phyloP scores from a whole-genome alignment of 2,113 vertebrate genomes.

The Mormoops blainvillei region DNA sequence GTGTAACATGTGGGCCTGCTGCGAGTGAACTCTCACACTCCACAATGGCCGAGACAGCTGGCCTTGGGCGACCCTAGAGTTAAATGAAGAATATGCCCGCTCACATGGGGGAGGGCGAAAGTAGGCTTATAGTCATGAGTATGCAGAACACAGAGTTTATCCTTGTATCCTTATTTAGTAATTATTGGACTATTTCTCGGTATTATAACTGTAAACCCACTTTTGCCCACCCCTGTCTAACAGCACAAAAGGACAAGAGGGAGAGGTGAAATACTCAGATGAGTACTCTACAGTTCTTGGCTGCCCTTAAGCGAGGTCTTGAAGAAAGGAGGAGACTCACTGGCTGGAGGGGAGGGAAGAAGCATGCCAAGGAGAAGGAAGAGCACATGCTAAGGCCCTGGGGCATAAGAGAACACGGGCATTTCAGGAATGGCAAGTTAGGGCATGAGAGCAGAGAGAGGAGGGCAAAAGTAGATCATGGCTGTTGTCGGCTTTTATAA shows the following conservation, averaged over 20 bases:
- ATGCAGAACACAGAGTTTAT: not conserved
- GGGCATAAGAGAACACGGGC: fast-evolving
- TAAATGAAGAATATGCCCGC: too few relatives aligned
- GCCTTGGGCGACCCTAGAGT: not conserved
- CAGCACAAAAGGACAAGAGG: not conserved
- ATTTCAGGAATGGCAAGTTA: too few relatives aligned
- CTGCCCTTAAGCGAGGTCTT: not conserved
- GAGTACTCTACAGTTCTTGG: not conserved
- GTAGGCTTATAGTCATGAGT: not conserved
- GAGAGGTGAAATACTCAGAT: not conserved
- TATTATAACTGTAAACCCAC: not conserved
- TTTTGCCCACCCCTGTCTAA: not conserved
- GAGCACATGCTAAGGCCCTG: not conserved
- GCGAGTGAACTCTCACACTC: not conserved
- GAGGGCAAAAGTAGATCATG: fast-evolving
- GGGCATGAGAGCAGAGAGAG: not conserved
- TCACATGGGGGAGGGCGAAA: not conserved
- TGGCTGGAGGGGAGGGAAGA: not conserved
- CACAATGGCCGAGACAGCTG: not conserved
- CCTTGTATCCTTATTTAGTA: not conserved
- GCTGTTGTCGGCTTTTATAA: not conserved
- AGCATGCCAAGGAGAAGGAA: not conserved
- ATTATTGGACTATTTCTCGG: not conserved
- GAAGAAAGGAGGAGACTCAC: not conserved
- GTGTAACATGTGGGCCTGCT: fast-evolving